Evolutionary conservation across 2,113 vertebrate genomes (phyloP).

Genomic region (Megalops atlanticus): DNA sequence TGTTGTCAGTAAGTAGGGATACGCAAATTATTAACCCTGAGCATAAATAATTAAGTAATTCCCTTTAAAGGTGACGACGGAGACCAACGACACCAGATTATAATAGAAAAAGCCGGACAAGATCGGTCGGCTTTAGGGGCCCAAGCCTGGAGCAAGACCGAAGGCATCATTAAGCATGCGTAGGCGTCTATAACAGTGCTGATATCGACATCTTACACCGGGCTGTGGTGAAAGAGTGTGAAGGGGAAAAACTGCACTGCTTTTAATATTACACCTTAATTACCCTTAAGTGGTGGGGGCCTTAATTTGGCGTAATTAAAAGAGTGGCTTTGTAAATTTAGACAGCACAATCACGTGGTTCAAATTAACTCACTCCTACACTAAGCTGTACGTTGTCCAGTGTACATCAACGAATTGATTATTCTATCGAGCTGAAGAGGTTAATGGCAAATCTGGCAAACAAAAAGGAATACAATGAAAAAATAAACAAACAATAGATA

Average conservation of each 20-base stretch:
- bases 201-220: not conserved
- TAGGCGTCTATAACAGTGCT: not conserved
- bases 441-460: no score
- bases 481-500: fast-evolving
- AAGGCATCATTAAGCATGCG: no score
- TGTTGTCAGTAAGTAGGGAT: not conserved
- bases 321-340: no score
- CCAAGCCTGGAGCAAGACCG: not conserved
- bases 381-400: no score
- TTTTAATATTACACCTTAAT: not conserved
- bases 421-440: no score
- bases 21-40: not conserved
- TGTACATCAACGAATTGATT: no score
- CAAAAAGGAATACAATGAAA: no score
- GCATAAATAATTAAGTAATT: not conserved
- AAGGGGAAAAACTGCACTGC: not conserved
- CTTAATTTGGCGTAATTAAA: no score
- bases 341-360: no score
- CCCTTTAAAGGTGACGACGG: not conserved
- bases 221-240: not conserved
- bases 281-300: not conserved
- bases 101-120: not conserved
- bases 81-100: not conserved
- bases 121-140: not conserved
- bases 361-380: no score